Conservation (phyloP, 2,113 vertebrate species). For the Oostethus manadensis region DNA sequence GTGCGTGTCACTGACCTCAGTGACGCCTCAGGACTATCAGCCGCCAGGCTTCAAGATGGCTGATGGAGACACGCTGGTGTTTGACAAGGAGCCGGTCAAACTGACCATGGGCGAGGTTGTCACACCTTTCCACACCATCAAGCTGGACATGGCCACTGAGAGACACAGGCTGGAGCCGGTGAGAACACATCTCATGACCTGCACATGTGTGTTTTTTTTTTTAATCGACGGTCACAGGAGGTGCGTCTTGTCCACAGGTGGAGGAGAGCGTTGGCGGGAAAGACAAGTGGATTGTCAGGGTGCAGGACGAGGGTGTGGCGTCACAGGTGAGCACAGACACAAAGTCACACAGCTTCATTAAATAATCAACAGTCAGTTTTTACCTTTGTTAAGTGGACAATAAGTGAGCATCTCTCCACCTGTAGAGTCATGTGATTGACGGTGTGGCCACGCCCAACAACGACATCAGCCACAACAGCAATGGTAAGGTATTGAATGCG, state of each 20-base stretch:
- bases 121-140: conserved; percentile 85
- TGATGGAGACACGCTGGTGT: conserved; percentile 69
- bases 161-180: conserved; percentile 80
- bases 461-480: conserved; percentile 11
- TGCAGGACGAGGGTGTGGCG: conserved; percentile 45
- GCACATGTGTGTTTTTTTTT: background rate
- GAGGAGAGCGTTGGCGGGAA: conserved; percentile 48
- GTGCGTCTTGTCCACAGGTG: conserved; percentile 55
- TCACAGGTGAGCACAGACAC: conserved; percentile 39
- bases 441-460: conserved; percentile 22
- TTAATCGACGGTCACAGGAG: background rate
- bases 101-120: conserved; percentile 85
- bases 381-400: background rate
- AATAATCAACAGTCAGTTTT: background rate
- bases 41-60: conserved; percentile 91
- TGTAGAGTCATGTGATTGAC: conserved; percentile 41
- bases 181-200: background rate
- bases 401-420: background rate
- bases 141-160: conserved; percentile 85
- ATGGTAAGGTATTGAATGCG: conserved; percentile 25
- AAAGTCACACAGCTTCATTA: background rate
- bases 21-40: conserved; percentile 83
- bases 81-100: conserved; percentile 79
- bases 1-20: conserved; percentile 32
- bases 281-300: conserved; percentile 53